phyloP scores from a whole-genome alignment of 2,888 invertebrate species.

The Strigamia maritima region DNA sequence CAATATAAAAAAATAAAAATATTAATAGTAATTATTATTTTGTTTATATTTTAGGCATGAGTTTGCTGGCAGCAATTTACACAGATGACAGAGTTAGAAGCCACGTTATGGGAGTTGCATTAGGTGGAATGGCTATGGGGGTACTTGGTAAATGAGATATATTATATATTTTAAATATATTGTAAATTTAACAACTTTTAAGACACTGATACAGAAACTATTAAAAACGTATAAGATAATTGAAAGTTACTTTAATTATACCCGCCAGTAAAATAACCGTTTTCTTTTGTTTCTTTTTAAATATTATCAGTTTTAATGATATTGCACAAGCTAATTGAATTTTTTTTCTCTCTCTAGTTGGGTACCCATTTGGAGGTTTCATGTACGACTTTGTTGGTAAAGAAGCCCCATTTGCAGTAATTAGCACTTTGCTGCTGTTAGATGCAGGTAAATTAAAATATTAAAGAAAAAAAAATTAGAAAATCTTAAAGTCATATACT shows the following conservation, averaged over 20 bases:
- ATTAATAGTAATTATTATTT: neutral
- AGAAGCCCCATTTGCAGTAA: conserved; percentile 68
- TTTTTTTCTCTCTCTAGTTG: conserved; percentile 54
- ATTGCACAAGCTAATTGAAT: neutral
- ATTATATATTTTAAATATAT: neutral
- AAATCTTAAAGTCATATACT: neutral
- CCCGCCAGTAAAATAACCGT: neutral
- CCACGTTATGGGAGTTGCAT: conserved; percentile 73
- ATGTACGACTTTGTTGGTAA: conserved; percentile 73
- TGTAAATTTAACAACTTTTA: neutral
- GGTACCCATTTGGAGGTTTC: conserved; percentile 77
- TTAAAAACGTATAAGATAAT: neutral
- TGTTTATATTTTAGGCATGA: conserved; percentile 63
- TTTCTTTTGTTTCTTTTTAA: neutral
- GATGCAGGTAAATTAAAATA: conserved; percentile 50
- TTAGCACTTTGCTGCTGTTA: conserved; percentile 61
- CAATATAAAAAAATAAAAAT: too few species aligned
- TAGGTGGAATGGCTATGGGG: conserved; percentile 76
- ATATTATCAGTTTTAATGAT: neutral
- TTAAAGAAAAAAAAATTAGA: neutral
- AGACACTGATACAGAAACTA: neutral
- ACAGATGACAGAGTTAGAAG: conserved; percentile 60
- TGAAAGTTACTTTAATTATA: neutral
- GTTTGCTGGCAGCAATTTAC: conserved; percentile 65
- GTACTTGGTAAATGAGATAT: conserved; percentile 58